These are phyloP conservation scores for Solea senegalensis DNA, from an alignment of 2,113 vertebrate genomes.

Conservation along the genomic window DNA sequence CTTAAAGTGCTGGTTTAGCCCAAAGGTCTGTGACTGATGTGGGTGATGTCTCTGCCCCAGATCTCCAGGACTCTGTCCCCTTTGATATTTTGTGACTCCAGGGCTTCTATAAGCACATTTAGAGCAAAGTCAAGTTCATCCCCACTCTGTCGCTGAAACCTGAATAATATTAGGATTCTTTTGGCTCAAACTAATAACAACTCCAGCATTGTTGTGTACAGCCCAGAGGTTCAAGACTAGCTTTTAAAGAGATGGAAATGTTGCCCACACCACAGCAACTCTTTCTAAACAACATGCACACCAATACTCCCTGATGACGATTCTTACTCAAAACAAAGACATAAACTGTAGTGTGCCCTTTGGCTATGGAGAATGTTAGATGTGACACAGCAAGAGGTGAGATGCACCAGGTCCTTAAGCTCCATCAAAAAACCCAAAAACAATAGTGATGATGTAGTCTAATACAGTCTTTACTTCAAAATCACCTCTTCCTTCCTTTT, in stretches of 20 bases:
- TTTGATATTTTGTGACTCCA: constrained; percentile 77
- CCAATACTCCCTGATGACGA: constrained; percentile 31
- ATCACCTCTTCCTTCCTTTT: background rate
- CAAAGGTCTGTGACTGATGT: constrained; percentile 71
- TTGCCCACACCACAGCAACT: constrained; percentile 17
- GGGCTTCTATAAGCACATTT: constrained; percentile 67
- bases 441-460: background rate
- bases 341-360: constrained; percentile 18
- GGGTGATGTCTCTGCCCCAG: constrained; percentile 72
- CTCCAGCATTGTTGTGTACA: constrained; percentile 53
- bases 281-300: constrained; percentile 26
- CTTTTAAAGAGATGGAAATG: constrained; percentile 47
- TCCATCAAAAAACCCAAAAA: constrained; percentile 3
- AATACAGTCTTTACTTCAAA: constrained; percentile 9
- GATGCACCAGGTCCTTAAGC: constrained; percentile 6
- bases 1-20: constrained; percentile 61
- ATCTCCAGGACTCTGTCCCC: constrained; percentile 75
- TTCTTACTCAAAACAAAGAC: constrained; percentile 36
- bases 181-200: constrained; percentile 74
- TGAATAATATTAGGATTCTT: constrained; percentile 83
- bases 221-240: constrained; percentile 55
- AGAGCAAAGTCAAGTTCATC: constrained; percentile 80
- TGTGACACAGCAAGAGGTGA: constrained; percentile 6
- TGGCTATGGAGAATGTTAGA: constrained; percentile 8
- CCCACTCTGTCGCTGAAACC: constrained; percentile 61